Evolutionary conservation across 2,888 invertebrate genomes (phyloP), one percentile per base, ranked within the genome.

Genomic region (Trichacis sp.): DNA sequence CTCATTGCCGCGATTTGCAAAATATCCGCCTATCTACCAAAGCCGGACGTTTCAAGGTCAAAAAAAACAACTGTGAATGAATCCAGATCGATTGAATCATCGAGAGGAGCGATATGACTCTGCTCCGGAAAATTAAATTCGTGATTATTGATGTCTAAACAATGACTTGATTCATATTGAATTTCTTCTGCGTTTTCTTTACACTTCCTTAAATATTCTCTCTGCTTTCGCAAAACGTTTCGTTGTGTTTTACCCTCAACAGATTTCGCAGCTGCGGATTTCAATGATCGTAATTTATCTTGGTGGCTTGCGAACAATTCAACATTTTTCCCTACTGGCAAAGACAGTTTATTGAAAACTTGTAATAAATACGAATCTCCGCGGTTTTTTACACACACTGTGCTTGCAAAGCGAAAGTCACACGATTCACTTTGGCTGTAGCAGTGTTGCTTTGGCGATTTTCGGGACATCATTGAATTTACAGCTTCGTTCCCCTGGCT

Each of bases 401-500:
- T 42, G 40, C 49, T 42, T 11, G 36, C 11, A 3, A n/a, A 36
- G 3, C 12, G 11, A 12, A 6, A 36, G n/a, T 58, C 47, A 14
- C 19, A 8, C 2, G 58, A 59, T 24, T 59, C 58, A 46, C 55
- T 70, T 20, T 15, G 33, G 33, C 63, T 63, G 9, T 51, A 50
- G 36, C 66, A 68, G 24, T 52, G 24, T 60, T 53, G 68, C 56
- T 74, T 73, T 17, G 60, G 67, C 33, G 71, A 68, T 68, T 70
- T 69, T 12, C 64, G 53, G 9, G 68, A 63, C 56, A 74, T 70
- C 17, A 72, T 70, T 36, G 51, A 56, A 56, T 72, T 72, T 14
- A 73, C 52, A 45, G 52, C 59, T 66, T 73, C 73, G 51, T 72
- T 73, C 33, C 55, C 60, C 45, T 72, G 72, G 17, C 64, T 70